Evolutionary conservation across 2,797 vertebrate species (phyloP), one percentile per base, ranked within the genome.

Genomic region (Brachyalestes nurse): DNA sequence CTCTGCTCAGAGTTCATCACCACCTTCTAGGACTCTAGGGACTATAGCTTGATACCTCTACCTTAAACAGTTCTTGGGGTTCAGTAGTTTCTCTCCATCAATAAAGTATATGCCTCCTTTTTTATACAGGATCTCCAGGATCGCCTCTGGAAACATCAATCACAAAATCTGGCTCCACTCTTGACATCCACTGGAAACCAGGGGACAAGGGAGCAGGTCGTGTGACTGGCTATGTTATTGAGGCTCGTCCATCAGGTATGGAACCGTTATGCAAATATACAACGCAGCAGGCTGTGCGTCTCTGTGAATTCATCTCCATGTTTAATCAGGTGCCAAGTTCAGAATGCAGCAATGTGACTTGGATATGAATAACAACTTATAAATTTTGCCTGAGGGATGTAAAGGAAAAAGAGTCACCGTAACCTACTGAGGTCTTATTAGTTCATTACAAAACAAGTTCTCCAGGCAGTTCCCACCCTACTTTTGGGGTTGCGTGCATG

Each of bases 241-340:
- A 99, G 91, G 95, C 97, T 57, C 93, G 97, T 51, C 95, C 97
- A 40, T 99, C 97, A 92, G 97, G 97, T 99, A 67, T 51, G 23
- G 17, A 62, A 34, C 96, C 90, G 96, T 96, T 98, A 72, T 28
- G 12, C 49, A 60, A 47, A 62, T 5, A 0, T 6, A 19, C 34
- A n/a, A 0, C 23, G 1, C 51, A 70, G 55, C 13, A 25, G 66
- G 38, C 21, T 57, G 28, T 47, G 58, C 16, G 49, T 72, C 71
- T 57, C n/a, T 53, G 2, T 21, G 40, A 65, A 47, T 19, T 49
- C 19, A 65, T 51, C 28, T 51, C 45, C 42, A 53, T 51, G 34
- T 65, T 64, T 38, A 51, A 49, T 12, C 47, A 38, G 2, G 16
- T 65, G 23, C 2, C 60, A 65, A 13, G 25, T 19, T 65, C 45